Conservation (phyloP, 2,888 invertebrate genomes). For the Megamerina dolium region DNA sequence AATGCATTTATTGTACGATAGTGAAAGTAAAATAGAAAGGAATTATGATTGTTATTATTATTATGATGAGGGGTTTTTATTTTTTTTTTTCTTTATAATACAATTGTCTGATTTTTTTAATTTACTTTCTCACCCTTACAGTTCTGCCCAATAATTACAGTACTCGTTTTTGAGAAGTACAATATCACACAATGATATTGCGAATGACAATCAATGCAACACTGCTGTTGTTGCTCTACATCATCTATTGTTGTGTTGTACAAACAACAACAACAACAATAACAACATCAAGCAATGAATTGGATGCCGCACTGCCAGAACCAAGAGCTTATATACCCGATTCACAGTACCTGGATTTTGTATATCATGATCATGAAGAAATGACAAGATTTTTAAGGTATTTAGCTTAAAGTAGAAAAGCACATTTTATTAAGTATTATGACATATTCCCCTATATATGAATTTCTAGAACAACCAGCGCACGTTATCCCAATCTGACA, state of each 20-base stretch:
- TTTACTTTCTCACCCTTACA: too few species aligned
- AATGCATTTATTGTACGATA: too few species aligned
- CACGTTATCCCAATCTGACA: slow-evolving; percentile 77
- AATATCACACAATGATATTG: slow-evolving; percentile 31
- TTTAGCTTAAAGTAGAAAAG: background rate
- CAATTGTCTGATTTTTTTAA: too few species aligned
- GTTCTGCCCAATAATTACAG: too few species aligned
- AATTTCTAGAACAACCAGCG: slow-evolving; percentile 57
- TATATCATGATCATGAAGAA: slow-evolving; percentile 81
- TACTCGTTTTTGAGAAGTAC: too few species aligned
- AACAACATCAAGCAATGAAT: slow-evolving; percentile 22
- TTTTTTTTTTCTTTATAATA: too few species aligned
- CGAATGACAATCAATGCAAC: slow-evolving; percentile 29
- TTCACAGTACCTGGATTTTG: slow-evolving; percentile 60
- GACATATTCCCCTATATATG: too few species aligned
- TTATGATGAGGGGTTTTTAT: too few species aligned
- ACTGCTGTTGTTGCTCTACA: slow-evolving; percentile 21
- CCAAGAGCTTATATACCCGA: slow-evolving; percentile 47
- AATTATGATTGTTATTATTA: too few species aligned
- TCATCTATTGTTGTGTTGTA: slow-evolving; percentile 26
- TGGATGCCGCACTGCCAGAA: slow-evolving; percentile 36
- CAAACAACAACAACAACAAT: slow-evolving; percentile 33
- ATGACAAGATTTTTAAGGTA: slow-evolving; percentile 74
- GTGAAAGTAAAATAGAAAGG: too few species aligned
- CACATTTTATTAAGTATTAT: background rate